A percentile compares a stretch with the other conserved stretches of the same genome.
These are phyloP conservation scores for Torymus tubicola DNA, from an alignment of 2,888 invertebrate genomes.

Conservation along the genomic window DNA sequence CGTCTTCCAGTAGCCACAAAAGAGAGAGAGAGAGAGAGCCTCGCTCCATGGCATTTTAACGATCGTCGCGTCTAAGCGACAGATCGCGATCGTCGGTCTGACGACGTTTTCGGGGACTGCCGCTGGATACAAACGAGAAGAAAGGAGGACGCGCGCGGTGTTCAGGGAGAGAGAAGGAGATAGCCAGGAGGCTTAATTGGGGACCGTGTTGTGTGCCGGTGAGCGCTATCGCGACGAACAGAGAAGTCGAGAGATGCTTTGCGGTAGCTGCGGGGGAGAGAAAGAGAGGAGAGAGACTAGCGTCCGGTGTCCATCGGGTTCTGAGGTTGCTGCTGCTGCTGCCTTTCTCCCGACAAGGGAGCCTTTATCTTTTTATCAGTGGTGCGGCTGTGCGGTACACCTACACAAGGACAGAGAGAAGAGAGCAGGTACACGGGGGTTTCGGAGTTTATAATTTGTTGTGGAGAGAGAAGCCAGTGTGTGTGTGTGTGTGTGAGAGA, in stretches of 20 bases:
- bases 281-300: too few species aligned
- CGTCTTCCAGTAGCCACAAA: slow-evolving; percentile 61
- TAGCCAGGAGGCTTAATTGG: slow-evolving; percentile 73
- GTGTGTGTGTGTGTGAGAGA: too few species aligned
- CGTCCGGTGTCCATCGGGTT: neutral
- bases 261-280: slow-evolving; percentile 60
- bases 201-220: slow-evolving; percentile 66
- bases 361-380: too few species aligned
- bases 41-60: slow-evolving; percentile 70
- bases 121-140: slow-evolving; percentile 38
- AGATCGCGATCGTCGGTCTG: slow-evolving; percentile 64
- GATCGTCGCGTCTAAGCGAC: slow-evolving; percentile 69
- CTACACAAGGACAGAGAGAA: too few species aligned
- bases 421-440: too few species aligned
- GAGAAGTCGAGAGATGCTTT: slow-evolving; percentile 67
- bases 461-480: too few species aligned
- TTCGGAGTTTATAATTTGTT: too few species aligned
- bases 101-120: slow-evolving; percentile 68
- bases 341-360: neutral
- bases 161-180: slow-evolving; percentile 45
- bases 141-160: neutral
- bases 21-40: too few species aligned
- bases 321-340: slow-evolving; percentile 1
- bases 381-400: too few species aligned
- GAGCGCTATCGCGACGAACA: slow-evolving; percentile 54